Percentiles rank a stretch among this genome's conserved stretches.
phyloP scores from a whole-genome alignment of 2,888 invertebrate species.

The Danaus chrysippus region DNA sequence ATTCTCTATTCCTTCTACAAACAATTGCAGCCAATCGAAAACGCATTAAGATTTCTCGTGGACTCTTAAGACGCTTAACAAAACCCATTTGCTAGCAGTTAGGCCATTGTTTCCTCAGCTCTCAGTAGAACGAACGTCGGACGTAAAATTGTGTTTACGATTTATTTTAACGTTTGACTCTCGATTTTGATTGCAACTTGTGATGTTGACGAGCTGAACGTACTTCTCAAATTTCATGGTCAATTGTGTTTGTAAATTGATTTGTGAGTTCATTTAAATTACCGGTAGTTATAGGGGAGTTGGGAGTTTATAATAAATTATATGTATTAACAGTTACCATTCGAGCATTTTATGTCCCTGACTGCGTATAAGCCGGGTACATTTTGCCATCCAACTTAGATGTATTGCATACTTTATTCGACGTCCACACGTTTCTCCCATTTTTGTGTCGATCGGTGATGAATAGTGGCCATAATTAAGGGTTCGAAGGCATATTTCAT shows the following conservation, averaged over 20 bases:
- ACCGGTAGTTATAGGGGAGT: too few species aligned
- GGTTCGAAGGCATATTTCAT: slow-evolving; percentile 27
- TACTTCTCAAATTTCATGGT: slow-evolving; percentile 10
- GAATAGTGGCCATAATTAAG: slow-evolving; percentile 30
- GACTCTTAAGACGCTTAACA: slow-evolving; percentile 11
- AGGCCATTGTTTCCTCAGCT: slow-evolving; percentile 24
- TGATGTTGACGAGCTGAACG: slow-evolving; percentile 11
- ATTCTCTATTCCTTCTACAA: slow-evolving; percentile 19
- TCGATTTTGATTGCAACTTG: slow-evolving; percentile 32
- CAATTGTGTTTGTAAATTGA: not conserved
- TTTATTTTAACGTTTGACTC: slow-evolving; percentile 25
- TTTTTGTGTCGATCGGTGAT: slow-evolving; percentile 29
- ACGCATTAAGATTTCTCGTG: slow-evolving; percentile 29
- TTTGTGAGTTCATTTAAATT: too few species aligned
- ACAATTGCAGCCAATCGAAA: slow-evolving; percentile 31
- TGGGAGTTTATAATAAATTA: too few species aligned
- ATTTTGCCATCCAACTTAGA: slow-evolving; percentile 25
- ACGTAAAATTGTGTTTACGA: slow-evolving; percentile 28
- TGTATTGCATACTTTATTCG: slow-evolving; percentile 26
- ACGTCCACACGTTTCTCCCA: slow-evolving; percentile 29
- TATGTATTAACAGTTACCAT: too few species aligned
- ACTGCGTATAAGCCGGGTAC: slow-evolving; percentile 4
- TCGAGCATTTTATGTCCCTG: too few species aligned
- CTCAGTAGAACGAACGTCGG: slow-evolving; percentile 16
- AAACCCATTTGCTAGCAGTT: slow-evolving; percentile 24